A percentile compares a stretch with the other conserved stretches of the same genome.
Evolutionary conservation across 2,113 vertebrate genomes (phyloP).

Genomic region (Rana temporaria): DNA sequence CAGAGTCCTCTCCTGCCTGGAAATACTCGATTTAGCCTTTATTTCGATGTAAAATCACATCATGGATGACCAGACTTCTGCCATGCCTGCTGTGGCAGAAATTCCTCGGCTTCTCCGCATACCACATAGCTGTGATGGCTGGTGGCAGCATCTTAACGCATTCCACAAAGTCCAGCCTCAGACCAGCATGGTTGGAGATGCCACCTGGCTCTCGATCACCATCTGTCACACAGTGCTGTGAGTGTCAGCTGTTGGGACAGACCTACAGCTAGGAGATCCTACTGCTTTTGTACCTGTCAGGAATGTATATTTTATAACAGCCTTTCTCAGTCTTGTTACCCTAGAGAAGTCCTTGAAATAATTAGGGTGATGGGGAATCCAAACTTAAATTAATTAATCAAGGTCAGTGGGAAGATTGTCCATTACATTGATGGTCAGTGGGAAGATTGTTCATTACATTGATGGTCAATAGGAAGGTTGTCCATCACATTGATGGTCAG

Average conservation of each 20-base stretch:
- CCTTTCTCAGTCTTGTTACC: too few species aligned
- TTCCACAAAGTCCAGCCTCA: constrained; percentile 43
- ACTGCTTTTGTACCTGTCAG: too few species aligned
- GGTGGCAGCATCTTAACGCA: constrained; percentile 28
- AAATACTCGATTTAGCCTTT: not conserved
- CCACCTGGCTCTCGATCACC: constrained; percentile 33
- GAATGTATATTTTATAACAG: too few species aligned
- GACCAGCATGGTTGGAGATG: constrained; percentile 5
- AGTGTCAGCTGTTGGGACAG: not conserved
- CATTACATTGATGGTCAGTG: too few species aligned
- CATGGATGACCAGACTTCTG: not conserved
- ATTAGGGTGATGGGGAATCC: too few species aligned
- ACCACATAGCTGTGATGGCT: constrained; percentile 37
- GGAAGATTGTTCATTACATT: too few species aligned
- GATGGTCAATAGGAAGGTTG: too few species aligned
- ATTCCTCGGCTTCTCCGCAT: constrained; percentile 40
- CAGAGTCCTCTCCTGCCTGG: not conserved
- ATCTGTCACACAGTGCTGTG: not conserved
- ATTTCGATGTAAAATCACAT: not conserved
- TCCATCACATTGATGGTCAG: too few species aligned
- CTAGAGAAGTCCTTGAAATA: too few species aligned
- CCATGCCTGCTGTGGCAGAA: constrained; percentile 9
- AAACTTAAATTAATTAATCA: too few species aligned
- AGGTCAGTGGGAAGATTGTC: too few species aligned
- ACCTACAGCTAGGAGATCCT: too few species aligned